A percentile compares a stretch with the other conserved stretches of the same genome.
These are phyloP conservation scores for Geotria australis DNA, from an alignment of 2,797 vertebrate genomes.

Conservation along the genomic window DNA sequence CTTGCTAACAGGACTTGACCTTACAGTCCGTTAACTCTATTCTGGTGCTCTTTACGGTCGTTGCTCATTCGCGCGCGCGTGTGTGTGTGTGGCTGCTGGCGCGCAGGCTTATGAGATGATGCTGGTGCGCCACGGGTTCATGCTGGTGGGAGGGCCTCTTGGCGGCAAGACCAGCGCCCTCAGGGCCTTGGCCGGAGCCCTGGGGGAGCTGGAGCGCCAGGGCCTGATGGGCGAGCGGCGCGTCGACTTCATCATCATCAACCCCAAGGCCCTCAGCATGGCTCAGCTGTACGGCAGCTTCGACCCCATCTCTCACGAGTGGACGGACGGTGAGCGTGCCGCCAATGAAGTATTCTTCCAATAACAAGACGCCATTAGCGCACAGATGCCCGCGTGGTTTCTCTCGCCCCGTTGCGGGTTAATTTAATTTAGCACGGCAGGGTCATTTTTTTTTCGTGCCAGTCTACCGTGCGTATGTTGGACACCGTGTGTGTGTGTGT, in stretches of 20 bases:
- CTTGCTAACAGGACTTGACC: no score
- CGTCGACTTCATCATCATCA: constrained; percentile 5
- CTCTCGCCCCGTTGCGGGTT: no score
- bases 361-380: neutral
- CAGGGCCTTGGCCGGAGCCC: constrained; percentile 5
- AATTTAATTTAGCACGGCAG: no score
- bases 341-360: neutral
- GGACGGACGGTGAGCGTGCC: constrained; percentile 2
- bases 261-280: constrained; percentile 4
- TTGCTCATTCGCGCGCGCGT: no score
- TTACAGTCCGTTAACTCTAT: no score
- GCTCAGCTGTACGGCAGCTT: constrained; percentile 4
- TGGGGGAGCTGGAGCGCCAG: constrained; percentile 4
- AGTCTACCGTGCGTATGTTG: no score
- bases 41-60: neutral
- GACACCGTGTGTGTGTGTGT: no score
- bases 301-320: constrained; percentile 7
- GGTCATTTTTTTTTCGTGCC: no score
- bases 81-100: no score
- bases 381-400: no score
- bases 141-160: constrained; percentile 4
- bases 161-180: constrained; percentile 4
- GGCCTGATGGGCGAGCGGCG: constrained; percentile 2
- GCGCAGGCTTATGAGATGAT: constrained; percentile 3
- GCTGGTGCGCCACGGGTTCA: constrained; percentile 2